These are phyloP conservation scores for Palythoa grandiflora DNA, from an alignment of 92 coral and sea anemone genomes.

Conservation along the genomic window DNA sequence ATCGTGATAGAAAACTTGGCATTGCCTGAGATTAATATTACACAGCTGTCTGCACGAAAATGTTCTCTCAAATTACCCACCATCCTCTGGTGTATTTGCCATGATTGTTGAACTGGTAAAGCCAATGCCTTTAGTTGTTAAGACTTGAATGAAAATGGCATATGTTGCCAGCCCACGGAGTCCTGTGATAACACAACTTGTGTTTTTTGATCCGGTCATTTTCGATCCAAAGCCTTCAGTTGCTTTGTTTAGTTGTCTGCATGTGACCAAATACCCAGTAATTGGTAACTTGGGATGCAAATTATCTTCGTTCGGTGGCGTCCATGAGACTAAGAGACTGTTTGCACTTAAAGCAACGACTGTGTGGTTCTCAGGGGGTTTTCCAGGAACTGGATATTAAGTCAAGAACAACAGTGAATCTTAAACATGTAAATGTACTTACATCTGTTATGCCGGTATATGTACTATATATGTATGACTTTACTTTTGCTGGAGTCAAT, in stretches of 20 bases:
- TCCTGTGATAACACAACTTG: neutral
- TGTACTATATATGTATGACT: too few species aligned
- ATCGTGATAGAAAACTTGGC: too few species aligned
- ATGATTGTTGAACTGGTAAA: neutral
- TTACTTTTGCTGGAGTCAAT: too few species aligned
- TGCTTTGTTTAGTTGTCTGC: neutral
- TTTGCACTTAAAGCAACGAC: neutral
- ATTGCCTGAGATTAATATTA: too few species aligned
- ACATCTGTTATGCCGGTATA: too few species aligned
- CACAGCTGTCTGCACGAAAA: neutral
- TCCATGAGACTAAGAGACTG: slow-evolving; percentile 13
- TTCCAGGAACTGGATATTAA: slow-evolving; percentile 16
- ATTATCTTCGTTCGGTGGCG: neutral
- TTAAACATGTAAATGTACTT: too few species aligned
- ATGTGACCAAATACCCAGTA: slow-evolving; percentile 19
- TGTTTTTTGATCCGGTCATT: neutral
- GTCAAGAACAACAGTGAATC: neutral
- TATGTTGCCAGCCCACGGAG: slow-evolving; percentile 32
- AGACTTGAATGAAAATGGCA: slow-evolving; percentile 13
- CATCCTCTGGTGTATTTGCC: slow-evolving; percentile 16
- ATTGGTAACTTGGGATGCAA: neutral
- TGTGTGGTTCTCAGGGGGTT: neutral
- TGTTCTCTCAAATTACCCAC: neutral
- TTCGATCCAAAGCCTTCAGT: neutral
- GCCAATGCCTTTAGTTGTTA: slow-evolving; percentile 38